Base-by-base conservation (phyloP, 1,140 invertebrate species). In the Lycorma delicatula region DNA sequence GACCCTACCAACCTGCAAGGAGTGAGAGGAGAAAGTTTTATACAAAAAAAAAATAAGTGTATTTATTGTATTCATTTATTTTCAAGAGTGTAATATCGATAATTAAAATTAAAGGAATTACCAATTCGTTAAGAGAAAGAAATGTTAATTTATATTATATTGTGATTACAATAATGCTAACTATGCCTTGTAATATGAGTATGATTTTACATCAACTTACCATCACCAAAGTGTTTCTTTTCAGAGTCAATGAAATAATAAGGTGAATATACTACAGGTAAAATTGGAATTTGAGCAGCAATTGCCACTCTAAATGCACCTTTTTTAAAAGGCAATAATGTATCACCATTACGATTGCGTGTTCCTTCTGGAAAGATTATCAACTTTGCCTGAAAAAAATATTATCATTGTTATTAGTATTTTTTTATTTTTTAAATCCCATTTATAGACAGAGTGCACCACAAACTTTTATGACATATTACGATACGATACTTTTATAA, bases 241-340 rank as follows among this genome's bases (percentile, higher is more conserved):
- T 72, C 67, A 60, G 74, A 72, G 62, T 73, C 74, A 61, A 82
- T 76, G 64, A 83, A 81, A 48, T 74, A 71, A 69, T 85, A 87
- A 20, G 81, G 81, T 12, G 83, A 86, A 66, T 81, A 80, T 2
- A 87, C 81, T 49, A 87, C 74, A 27, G 85, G 85, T 41, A 86
- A 69, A 52, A 87, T 79, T 5, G 85, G 85, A 11, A 86, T 74
- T 74, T 87, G 79, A 34, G 79, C 78, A 29, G 80, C 73, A 25
- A 87, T 77, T 11, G 86, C 86, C 58, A 88, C 75, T 67, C 84
- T 80, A 71, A 89, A 88, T 4, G 85, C 86, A 3, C 86, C 86
- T 67, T 85, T 86, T 64, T 87, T 87, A 61, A 82, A 81, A 5
- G 75, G 72, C 22, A 77, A 65, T 23, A 74, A 49, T 47, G 63